Evolutionary conservation across 2,888 invertebrate genomes (phyloP).

Genomic region (Parasteatoda lunata): DNA sequence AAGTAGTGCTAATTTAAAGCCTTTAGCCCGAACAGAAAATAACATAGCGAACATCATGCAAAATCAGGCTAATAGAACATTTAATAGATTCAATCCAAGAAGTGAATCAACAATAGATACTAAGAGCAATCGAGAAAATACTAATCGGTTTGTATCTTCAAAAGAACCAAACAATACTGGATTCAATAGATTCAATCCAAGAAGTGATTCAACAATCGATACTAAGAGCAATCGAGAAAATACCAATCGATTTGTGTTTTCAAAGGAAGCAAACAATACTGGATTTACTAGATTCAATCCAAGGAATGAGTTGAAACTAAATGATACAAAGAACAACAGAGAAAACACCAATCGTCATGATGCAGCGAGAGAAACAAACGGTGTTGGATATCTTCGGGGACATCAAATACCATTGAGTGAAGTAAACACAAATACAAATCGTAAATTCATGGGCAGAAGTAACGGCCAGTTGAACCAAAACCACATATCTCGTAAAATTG

Average conservation of each 20-base stretch:
- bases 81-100: conserved; percentile 5
- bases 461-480: neutral
- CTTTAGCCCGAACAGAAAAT: conserved; percentile 35
- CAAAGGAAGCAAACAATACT: neutral
- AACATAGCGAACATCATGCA: neutral
- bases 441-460: conserved; percentile 9
- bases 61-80: conserved; percentile 3
- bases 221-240: too few relatives aligned
- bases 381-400: conserved; percentile 30
- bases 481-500: neutral
- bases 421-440: conserved; percentile 41
- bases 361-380: neutral
- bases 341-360: conserved; percentile 16
- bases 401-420: conserved; percentile 47
- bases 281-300: neutral
- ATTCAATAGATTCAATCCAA: too few relatives aligned
- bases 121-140: too few relatives aligned
- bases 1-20: neutral
- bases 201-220: too few relatives aligned
- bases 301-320: too few relatives aligned
- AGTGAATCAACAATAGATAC: neutral
- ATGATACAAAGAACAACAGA: neutral
- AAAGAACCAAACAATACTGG: too few relatives aligned
- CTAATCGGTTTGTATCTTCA: too few relatives aligned
- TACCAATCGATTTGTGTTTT: too few relatives aligned